Base-by-base conservation (phyloP, 2,113 vertebrate species). In the Trinectes maculatus region DNA sequence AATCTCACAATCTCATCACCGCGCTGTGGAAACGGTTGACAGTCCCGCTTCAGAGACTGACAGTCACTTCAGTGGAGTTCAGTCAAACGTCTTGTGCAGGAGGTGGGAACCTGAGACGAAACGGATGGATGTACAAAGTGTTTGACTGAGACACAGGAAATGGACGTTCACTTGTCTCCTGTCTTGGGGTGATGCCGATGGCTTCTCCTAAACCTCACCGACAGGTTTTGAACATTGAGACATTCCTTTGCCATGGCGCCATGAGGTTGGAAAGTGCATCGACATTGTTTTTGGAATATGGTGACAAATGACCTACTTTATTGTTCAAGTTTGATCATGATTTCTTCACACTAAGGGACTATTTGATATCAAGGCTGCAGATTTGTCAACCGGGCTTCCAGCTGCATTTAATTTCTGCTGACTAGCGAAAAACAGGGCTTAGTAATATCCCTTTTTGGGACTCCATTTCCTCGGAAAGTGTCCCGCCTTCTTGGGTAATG, bases 401-500 rank as follows among this genome's bases (percentile, higher is more conserved):
- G 11, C 48, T 53, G 58, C 26, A 4, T 19, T 1, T 67, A 2
- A 44, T 60, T 44, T 53, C 25, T 55, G 55, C 72, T 77, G 70
- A 80, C 24, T 83, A 29, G 68, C 55, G 39, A 19, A 16, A 2
- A 39, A 19, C 40, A 31, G 4, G 25, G 18, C 15, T 3, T 6
- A 61, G 25, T 60, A 8, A 39, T 36, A 6, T 11, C 11, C 21
- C 9, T 21, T 40, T n/a, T 9, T 46, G 26, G 18, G 24, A 18
- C 28, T 42, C 4, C 0, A 8, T 18, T 15, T 40, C 52, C 57
- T 33, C 24, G 28, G 39, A 64, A 18, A 18, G 19, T 5, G 5
- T 18, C 22, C 26, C 5, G 3, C 6, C 16, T 49, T 22, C 3
- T 11, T 9, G 24, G 4, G 8, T 33, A 7, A 28, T 4, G 10